Conservation (phyloP, 2,113 vertebrate species). For the Stictonetta naevosa region DNA sequence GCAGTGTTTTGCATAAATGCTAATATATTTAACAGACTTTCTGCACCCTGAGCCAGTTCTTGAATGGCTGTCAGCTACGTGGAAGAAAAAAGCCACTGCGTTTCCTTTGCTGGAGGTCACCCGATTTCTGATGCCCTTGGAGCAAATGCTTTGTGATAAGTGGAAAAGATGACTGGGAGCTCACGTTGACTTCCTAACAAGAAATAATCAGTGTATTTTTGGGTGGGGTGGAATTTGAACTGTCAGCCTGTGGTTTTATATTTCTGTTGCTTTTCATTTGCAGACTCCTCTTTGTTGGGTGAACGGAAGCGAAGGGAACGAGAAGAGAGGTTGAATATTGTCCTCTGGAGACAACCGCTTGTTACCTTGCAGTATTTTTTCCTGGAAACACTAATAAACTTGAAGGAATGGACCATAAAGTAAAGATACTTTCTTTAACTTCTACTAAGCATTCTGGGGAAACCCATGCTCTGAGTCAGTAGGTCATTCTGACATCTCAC, state of each 20-base stretch:
- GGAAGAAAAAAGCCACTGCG: background rate
- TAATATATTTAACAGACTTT: background rate
- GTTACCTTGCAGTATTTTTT: conserved; percentile 94
- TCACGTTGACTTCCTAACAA: background rate
- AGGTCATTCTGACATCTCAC: conserved; percentile 38
- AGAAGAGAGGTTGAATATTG: conserved; percentile 90
- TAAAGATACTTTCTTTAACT: conserved; percentile 80
- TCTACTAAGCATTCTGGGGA: conserved; percentile 48
- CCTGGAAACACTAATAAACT: conserved; percentile 89
- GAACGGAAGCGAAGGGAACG: conserved; percentile 87
- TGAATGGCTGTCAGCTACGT: background rate
- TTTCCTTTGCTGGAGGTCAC: background rate
- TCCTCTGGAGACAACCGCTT: conserved; percentile 91
- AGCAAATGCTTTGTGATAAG: background rate
- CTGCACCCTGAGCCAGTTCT: background rate
- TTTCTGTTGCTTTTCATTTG: conserved; percentile 34
- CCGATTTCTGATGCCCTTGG: background rate
- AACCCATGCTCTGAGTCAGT: conserved; percentile 65
- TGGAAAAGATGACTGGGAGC: background rate
- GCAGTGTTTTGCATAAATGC: background rate
- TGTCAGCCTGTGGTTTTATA: background rate
- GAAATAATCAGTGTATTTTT: fast-evolving
- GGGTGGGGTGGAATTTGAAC: background rate
- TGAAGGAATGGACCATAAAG: conserved; percentile 95
- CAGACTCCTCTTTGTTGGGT: conserved; percentile 82